phyloP scores from a whole-genome alignment of 2,888 invertebrate genomes.

The Aleiodes alternator region DNA sequence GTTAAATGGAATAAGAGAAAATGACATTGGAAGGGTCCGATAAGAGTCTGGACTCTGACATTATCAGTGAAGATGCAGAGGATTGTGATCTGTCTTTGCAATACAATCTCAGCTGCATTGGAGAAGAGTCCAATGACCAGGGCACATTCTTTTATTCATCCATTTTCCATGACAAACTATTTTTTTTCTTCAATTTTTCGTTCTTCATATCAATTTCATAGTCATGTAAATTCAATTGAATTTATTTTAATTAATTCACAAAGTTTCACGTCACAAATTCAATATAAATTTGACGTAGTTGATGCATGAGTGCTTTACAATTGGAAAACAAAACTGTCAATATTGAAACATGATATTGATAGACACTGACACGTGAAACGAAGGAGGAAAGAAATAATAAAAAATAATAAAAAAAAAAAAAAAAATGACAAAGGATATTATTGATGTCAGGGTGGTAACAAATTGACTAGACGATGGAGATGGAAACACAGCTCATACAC shows the following conservation, averaged over 20 bases:
- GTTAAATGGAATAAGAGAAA: conserved; percentile 15
- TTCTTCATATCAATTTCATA: conserved; percentile 11
- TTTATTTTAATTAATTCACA: conserved; percentile 33
- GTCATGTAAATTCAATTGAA: neutral
- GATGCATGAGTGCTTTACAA: neutral
- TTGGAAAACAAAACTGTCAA: conserved; percentile 1
- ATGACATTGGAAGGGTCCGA: conserved; percentile 37
- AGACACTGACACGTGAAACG: conserved; percentile 8
- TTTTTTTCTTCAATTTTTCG: neutral
- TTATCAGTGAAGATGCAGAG: conserved; percentile 25
- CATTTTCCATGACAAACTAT: neutral
- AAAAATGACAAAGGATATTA: conserved; percentile 1
- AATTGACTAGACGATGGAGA: neutral
- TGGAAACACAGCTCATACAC: conserved; percentile 6
- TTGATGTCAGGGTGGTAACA: neutral
- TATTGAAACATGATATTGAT: conserved; percentile 16
- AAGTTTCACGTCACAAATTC: neutral
- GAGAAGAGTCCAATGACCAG: conserved; percentile 4
- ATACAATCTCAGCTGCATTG: conserved; percentile 30
- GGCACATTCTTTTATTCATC: neutral
- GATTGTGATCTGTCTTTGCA: conserved; percentile 23
- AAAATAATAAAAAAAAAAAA: neutral
- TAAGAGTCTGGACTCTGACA: conserved; percentile 33
- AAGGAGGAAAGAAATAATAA: neutral
- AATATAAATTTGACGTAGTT: conserved; percentile 16